Evolutionary conservation across 2,113 vertebrate genomes (phyloP), one percentile per base, ranked within the genome.

Genomic region (Anarrhichthys ocellatus): DNA sequence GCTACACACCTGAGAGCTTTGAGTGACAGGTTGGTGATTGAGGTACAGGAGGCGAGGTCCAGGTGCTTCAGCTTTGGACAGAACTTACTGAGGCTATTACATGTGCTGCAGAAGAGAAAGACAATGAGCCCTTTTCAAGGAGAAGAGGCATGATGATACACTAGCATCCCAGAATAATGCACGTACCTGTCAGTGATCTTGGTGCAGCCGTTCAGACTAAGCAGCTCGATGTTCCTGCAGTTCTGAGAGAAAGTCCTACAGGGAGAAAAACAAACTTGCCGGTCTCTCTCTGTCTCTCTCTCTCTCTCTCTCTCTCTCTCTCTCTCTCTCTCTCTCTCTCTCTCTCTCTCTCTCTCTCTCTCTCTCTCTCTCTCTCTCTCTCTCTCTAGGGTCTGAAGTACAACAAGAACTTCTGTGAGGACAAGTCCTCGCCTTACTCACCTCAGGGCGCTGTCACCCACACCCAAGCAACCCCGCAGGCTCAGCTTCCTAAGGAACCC

Each of bases 31-130:
- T 99, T 99, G 90, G 98, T 99, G 88, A 99, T 98, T 86, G 97
- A 99, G 80, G 98, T 99, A 95, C 98, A 99, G 82, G 98, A 99
- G 61, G 98, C 95, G 78, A 99, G 93, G 88, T 99, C 97, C 83
- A 99, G 95, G 92, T 99, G 98, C 93, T 97, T 97, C 95, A 99
- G 95, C 91, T 99, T 99, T 72, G 97, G 99, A 93, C 98, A 99
- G 95, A 99, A 99, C 93, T 99, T 99, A 93, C 98, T 99, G 93
- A 99, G 97, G 91, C 97, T 99, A 89, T 96, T 97, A 92, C 98
- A 99, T 1, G 98, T 99, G 81, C 98, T 99, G 95, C 8, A 89
- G 86, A 80, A 81, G 80, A 92, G 7, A 77, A 34, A 78, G 8
- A 69, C 64, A 40, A 4, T 50, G 24, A 68, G 40, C 0, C 6